A percentile compares a stretch with the other conserved stretches of the same genome.
Evolutionary conservation across 2,797 vertebrate genomes (phyloP).

Genomic region (Acrocephalus scirpaceus): DNA sequence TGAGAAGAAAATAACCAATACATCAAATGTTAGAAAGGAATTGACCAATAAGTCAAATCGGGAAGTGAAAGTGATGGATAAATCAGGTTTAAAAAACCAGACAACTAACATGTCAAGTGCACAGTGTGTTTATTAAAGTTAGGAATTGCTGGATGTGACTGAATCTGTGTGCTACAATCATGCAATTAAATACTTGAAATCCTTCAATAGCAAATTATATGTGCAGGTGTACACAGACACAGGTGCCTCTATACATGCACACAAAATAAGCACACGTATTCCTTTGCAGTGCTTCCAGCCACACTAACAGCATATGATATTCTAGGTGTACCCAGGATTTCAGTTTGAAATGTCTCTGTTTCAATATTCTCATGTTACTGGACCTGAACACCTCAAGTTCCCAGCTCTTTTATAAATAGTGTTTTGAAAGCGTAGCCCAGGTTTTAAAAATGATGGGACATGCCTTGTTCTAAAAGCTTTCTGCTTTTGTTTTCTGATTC

Average conservation of each 20-base stretch:
- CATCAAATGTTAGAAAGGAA: conserved; percentile 74
- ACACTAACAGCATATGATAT: rapidly evolving
- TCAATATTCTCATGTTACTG: not conserved
- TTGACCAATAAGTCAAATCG: conserved; percentile 74
- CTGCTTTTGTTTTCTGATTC: conserved; percentile 32
- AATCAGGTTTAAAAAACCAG: conserved; percentile 75
- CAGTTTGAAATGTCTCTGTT: not conserved
- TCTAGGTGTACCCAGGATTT: not conserved
- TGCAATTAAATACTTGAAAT: conserved; percentile 14
- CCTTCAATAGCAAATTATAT: not conserved
- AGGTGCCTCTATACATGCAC: not conserved
- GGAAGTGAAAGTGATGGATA: conserved; percentile 69
- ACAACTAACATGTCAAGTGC: conserved; percentile 53
- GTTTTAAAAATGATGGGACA: not conserved
- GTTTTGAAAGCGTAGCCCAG: not conserved
- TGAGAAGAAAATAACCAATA: conserved; percentile 74
- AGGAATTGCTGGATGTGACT: not conserved
- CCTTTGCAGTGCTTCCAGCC: not conserved
- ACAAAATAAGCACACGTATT: not conserved
- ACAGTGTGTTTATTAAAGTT: conserved; percentile 64
- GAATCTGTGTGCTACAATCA: not conserved
- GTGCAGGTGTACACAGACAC: not conserved
- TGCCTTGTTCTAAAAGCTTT: not conserved
- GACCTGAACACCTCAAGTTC: not conserved
- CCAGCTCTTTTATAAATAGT: not conserved